Conservation (phyloP, 1,140 invertebrate genomes). For the Diploscapter pachys region DNA sequence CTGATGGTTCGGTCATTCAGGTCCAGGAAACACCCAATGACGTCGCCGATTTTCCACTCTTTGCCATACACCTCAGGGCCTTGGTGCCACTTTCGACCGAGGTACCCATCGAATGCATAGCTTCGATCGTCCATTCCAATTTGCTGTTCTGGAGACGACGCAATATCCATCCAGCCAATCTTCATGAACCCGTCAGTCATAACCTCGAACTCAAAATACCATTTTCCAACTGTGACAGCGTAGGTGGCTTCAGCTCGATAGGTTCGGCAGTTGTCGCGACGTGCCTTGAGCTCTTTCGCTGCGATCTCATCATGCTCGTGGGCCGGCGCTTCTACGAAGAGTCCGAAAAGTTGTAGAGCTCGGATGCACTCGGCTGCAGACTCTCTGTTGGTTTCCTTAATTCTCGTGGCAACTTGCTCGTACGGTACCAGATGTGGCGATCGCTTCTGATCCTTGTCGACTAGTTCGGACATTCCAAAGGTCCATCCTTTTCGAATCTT, state of each 20-base stretch:
- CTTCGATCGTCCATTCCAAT: constrained; percentile 87
- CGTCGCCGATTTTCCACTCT: constrained; percentile 73
- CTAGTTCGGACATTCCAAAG: constrained; percentile 83
- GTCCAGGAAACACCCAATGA: constrained; percentile 91
- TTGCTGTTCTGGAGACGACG: constrained; percentile 66
- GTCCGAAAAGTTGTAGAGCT: constrained; percentile 92
- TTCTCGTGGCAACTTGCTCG: constrained; percentile 90
- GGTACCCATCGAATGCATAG: constrained; percentile 92
- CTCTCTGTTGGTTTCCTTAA: constrained; percentile 90
- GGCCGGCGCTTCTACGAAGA: constrained; percentile 90
- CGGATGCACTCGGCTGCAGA: constrained; percentile 61
- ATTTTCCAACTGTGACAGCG: constrained; percentile 89
- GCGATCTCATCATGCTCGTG: constrained; percentile 73
- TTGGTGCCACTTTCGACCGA: constrained; percentile 90
- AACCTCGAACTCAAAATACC: constrained; percentile 66
- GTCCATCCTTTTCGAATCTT: constrained; percentile 97
- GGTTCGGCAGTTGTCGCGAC: constrained; percentile 67
- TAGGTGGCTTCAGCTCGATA: constrained; percentile 94
- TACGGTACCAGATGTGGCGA: constrained; percentile 97
- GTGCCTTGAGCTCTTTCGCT: constrained; percentile 52
- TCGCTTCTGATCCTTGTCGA: constrained; percentile 80
- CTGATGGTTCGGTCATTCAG: constrained; percentile 92
- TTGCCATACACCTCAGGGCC: constrained; percentile 87
- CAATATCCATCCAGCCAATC: constrained; percentile 87
- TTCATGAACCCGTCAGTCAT: constrained; percentile 91